Base-by-base conservation (phyloP, 1,140 invertebrate species). In the Sarcophaga bullata region DNA sequence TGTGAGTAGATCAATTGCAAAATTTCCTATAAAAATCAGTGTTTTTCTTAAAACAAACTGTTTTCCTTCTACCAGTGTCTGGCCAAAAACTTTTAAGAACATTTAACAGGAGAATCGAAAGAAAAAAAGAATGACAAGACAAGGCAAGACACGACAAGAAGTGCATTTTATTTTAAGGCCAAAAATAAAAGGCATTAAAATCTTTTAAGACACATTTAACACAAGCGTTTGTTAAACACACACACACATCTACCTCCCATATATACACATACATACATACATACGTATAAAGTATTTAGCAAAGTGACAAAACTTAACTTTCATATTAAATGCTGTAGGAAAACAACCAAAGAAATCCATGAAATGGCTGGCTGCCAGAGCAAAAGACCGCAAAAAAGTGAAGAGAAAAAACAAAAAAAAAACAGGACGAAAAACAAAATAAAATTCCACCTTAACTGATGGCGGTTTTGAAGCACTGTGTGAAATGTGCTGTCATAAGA, bases 401-500 rank as follows among this genome's bases (percentile, higher is more conserved):
- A 25, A 72, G n/a, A 72, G 17, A 19, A 25, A n/a, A 72, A 25
- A 17, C 8, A 72, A 25, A n/a, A n/a, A n/a, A n/a, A n/a, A n/a
- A n/a, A n/a, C n/a, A n/a, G n/a, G n/a, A n/a, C n/a, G 13, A 15
- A 62, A 10, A 49, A 76, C 46, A 37, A 8, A 76, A 49, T 49
- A 75, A 78, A 78, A 17, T 5, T 50, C n/a, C 6, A 76, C 73
- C 75, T 78, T 78, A 78, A 78, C 75, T 78, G 75, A 78, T 78
- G 75, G 75, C 17, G 75, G 75, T 78, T 78, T 78, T 78, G 50
- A 48, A 78, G 15, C 48, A 49, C 75, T 78, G 75, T 78, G 75
- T 78, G 75, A 78, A 78, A 49, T 78, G 17, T 78, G 49, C 75
- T 78, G 75, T 78, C 75, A 78, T 78, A 78, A 78, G 75, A 78